Evolutionary conservation across 2,113 vertebrate genomes (phyloP).

Genomic region (Tylochromis polylepis): DNA sequence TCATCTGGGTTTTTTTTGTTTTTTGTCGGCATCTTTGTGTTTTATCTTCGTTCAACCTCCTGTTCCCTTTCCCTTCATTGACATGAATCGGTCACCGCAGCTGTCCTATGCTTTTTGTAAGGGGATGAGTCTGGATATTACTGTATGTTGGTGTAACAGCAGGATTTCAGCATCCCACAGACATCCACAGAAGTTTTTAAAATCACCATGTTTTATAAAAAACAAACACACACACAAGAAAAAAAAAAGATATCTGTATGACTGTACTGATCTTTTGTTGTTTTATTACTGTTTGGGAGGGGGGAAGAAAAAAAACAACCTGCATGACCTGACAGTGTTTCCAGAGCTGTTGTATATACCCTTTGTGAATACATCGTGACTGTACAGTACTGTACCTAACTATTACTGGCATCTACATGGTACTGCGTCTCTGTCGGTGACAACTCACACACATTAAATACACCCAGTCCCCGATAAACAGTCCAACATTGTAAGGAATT

Average conservation of each 20-base stretch:
- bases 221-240: neutral
- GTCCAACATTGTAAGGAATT: conserved; percentile 22
- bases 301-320: neutral
- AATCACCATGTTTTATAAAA: conserved; percentile 44
- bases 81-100: conserved; percentile 48
- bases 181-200: conserved; percentile 19
- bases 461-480: conserved; percentile 19
- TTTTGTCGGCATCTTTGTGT: conserved; percentile 11
- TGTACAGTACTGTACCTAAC: conserved; percentile 59
- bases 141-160: conserved; percentile 7
- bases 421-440: conserved; percentile 56
- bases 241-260: conserved; percentile 7
- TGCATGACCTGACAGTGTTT: conserved; percentile 64
- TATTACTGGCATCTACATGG: conserved; percentile 54
- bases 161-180: conserved; percentile 24
- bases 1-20: neutral
- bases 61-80: neutral
- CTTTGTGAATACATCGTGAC: conserved; percentile 63
- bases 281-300: conserved; percentile 35
- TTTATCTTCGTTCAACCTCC: neutral
- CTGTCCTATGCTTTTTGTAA: conserved; percentile 36
- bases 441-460: conserved; percentile 24
- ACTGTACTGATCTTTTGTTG: conserved; percentile 20
- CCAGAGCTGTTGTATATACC: conserved; percentile 64
- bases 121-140: neutral